Evolutionary conservation across 1,140 invertebrate species (phyloP).

Genomic region (Listronotus bonariensis): DNA sequence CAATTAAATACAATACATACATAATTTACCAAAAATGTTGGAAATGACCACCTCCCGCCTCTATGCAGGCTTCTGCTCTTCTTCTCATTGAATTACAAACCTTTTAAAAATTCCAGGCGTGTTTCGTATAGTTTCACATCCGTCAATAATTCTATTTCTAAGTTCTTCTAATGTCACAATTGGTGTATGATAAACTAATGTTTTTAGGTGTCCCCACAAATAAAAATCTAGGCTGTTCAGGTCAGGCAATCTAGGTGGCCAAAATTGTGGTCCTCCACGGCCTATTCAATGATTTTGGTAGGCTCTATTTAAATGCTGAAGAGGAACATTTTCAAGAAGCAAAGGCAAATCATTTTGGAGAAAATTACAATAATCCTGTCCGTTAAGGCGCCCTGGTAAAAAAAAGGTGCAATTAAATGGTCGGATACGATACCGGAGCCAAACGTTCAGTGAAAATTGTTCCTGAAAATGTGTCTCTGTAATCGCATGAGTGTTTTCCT

Average conservation of each 20-base stretch:
- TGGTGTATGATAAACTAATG: neutral
- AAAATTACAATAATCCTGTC: neutral
- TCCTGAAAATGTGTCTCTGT: no score
- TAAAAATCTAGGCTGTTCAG: neutral
- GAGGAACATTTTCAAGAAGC: slow-evolving; percentile 4
- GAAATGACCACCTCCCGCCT: slow-evolving; percentile 10
- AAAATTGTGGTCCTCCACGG: neutral
- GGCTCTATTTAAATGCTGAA: neutral
- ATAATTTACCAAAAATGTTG: slow-evolving; percentile 17
- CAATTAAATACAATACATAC: no score
- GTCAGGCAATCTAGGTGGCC: neutral
- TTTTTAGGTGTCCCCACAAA: no score
- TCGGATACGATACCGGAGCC: no score
- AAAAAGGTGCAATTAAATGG: neutral
- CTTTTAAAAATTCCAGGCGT: slow-evolving; percentile 26
- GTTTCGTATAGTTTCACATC: slow-evolving; percentile 22
- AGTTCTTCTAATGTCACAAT: slow-evolving; percentile 19
- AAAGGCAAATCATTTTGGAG: neutral
- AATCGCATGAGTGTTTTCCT: no score
- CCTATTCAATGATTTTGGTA: slow-evolving; percentile 3
- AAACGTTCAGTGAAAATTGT: no score
- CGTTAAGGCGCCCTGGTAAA: neutral
- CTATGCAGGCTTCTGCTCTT: slow-evolving; percentile 17
- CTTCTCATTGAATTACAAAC: slow-evolving; percentile 19
- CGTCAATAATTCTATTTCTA: slow-evolving; percentile 7